Evolutionary conservation across 2,113 vertebrate species (phyloP), one percentile per base, ranked within the genome.

Genomic region (Heterotilapia buettikoferi): DNA sequence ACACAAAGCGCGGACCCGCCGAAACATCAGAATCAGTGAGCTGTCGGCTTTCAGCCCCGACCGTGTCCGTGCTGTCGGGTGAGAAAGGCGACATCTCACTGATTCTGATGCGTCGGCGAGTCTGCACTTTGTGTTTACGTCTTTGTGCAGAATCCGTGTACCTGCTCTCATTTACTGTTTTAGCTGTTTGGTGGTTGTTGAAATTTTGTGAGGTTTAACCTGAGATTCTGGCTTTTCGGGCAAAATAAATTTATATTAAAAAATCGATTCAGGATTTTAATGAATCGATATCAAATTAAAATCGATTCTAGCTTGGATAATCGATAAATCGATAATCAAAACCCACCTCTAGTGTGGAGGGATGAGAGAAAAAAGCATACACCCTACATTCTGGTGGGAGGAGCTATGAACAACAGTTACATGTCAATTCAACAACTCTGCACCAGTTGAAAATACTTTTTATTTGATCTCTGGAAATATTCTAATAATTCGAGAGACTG

Each of bases 71-170:
- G 29, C 29, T 6, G 29, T 31, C 29, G 29, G 29, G 26, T 31
- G 29, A 31, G 29, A 31, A 6, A 31, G 29, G 29, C 29, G 29
- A 31, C 29, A 31, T 6, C 29, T 31, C 29, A 6, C 29, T 31
- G 29, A 31, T 31, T 31, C 29, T 31, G 29, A 31, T 31, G 6
- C 29, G 29, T 31, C 2, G 29, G 29, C 29, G 29, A 6, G 6
- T 31, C 2, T 6, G 29, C 6, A 2, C n/a, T 54, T 0, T 52
- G n/a, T 21, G 52, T 54, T 54, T 54, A 0, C 1, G 6, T 54
- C 5, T 21, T 54, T 54, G 10, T 21, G 52, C 52, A 12, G 52
- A 54, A 54, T 54, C 5, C 0, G 5, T 54, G 52, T 54, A 0
- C n/a, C n/a, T 54, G n/a, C n/a, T 54, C 10, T 54, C 52, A 54